phyloP scores from a whole-genome alignment of 2,797 vertebrate genomes.

The Dendrocincla tyrannina region DNA sequence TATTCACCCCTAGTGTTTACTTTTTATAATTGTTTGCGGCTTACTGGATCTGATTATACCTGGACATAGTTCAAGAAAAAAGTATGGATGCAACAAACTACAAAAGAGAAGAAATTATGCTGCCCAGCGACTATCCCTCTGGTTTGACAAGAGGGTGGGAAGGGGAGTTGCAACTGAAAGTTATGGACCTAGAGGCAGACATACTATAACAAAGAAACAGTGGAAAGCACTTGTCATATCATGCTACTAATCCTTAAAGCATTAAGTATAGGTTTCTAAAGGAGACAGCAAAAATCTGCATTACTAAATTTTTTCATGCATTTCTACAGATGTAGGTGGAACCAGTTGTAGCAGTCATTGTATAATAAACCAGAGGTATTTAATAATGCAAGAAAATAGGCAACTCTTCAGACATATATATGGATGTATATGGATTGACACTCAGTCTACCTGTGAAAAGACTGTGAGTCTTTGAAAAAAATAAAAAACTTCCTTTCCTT shows the following conservation, averaged over 20 bases:
- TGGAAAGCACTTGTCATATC: constrained; percentile 58
- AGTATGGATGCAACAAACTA: background rate
- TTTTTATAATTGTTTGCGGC: background rate
- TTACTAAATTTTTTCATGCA: constrained; percentile 60
- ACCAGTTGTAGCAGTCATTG: constrained; percentile 29
- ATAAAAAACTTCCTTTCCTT: background rate
- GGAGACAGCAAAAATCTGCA: constrained; percentile 56
- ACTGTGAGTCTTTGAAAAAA: background rate
- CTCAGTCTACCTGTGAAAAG: background rate
- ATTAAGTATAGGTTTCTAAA: constrained; percentile 62
- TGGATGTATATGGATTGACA: background rate
- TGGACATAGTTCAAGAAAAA: background rate
- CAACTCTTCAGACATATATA: background rate
- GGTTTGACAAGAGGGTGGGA: constrained; percentile 25
- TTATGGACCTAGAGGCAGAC: constrained; percentile 19
- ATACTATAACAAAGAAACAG: constrained; percentile 34
- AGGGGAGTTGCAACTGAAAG: background rate
- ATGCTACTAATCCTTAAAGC: constrained; percentile 52
- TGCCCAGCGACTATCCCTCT: background rate
- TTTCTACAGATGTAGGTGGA: constrained; percentile 53
- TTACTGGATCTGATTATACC: background rate
- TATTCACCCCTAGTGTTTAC: background rate
- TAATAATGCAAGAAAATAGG: constrained; percentile 57
- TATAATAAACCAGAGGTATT: constrained; percentile 15
- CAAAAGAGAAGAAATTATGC: background rate